phyloP scores from a whole-genome alignment of 2,888 invertebrate genomes.

The Rotaria macrura region DNA sequence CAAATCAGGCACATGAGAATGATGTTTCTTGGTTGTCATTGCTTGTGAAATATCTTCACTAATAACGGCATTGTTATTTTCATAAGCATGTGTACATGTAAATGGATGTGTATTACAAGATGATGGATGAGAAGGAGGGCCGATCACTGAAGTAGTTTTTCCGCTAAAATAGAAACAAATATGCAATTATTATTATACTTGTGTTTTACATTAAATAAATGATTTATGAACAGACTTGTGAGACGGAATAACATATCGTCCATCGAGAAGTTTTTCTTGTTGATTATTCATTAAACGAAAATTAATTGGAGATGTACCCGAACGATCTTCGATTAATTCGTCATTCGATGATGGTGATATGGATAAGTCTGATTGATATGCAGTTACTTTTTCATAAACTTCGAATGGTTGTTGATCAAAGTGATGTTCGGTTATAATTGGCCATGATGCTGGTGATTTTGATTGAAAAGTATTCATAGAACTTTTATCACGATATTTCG shows the following conservation, averaged over 20 bases:
- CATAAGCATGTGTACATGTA: not conserved
- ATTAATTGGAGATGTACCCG: not conserved
- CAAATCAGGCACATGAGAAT: not conserved
- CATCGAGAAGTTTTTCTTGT: no score
- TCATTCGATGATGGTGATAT: not conserved
- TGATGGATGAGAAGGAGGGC: no score
- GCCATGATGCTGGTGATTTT: not conserved
- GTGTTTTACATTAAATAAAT: no score
- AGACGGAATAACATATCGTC: no score
- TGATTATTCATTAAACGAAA: not conserved
- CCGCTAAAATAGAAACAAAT: no score
- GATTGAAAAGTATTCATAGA: not conserved
- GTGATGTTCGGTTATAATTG: not conserved
- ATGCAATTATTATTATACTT: no score
- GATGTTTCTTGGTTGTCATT: not conserved
- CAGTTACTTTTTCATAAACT: no score
- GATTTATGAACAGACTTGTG: no score
- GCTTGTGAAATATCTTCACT: not conserved
- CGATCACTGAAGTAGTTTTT: no score
- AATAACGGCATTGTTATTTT: not conserved
- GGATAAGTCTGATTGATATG: no score
- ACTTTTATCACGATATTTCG: not conserved
- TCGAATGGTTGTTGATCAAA: not conserved
- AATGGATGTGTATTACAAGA: not conserved
- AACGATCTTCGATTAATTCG: not conserved